Evolutionary conservation across 2,888 invertebrate species (phyloP).

Genomic region (Lumbricus terrestris): DNA sequence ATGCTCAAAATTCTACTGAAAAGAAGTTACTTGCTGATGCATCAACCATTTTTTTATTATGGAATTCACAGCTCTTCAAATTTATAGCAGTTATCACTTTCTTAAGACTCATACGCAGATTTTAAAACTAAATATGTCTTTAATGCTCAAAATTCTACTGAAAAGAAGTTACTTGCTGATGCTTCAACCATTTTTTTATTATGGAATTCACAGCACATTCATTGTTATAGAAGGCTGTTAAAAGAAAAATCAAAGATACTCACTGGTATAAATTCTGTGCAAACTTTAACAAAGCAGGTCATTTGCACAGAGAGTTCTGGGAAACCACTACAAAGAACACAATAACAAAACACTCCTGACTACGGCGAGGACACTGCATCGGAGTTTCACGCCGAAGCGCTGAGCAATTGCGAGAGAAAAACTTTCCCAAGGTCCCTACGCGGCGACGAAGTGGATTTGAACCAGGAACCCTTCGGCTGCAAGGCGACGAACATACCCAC

Average conservation of each 20-base stretch:
- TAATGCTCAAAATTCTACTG: background rate
- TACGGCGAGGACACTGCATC: no score
- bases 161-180: background rate
- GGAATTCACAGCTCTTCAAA: no score
- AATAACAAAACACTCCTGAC: background rate
- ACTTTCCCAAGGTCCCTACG: background rate
- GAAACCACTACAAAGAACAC: background rate
- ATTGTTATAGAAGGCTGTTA: background rate
- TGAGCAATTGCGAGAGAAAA: no score
- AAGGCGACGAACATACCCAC: no score
- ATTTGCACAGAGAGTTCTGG: background rate
- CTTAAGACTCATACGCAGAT: background rate
- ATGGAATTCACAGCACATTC: background rate
- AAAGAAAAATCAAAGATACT: background rate
- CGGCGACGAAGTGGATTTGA: no score
- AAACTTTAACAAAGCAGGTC: slow-evolving; percentile 6
- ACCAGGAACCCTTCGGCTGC: no score
- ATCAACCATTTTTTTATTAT: background rate
- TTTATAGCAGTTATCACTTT: background rate
- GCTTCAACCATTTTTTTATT: background rate
- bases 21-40: background rate
- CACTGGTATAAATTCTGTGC: slow-evolving; percentile 11
- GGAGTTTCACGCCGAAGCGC: no score
- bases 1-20: background rate
- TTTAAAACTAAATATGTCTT: background rate